Evolutionary conservation across 2,797 vertebrate species (phyloP), one percentile per base, ranked within the genome.

Genomic region (Alfaro cultratus): DNA sequence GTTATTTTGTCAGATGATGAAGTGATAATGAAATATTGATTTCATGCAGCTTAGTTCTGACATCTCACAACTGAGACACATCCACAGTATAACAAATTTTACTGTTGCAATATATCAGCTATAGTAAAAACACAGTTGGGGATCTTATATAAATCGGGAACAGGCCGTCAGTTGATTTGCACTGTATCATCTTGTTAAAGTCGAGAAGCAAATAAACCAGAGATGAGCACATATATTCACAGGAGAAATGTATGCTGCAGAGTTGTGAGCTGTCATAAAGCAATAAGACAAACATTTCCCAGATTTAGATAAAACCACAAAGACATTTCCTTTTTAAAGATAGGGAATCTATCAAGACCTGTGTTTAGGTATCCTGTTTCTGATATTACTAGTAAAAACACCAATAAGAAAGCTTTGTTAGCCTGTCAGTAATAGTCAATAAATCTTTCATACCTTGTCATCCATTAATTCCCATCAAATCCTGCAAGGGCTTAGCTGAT

Each of bases 21-120:
- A 74, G 51, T 47, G 64, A 80, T 75, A 57, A 80, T 80, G 29
- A 80, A 76, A 71, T 76, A 79, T 31, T 73, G 67, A 79, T 64
- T 73, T 6, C 57, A 79, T 53, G 67, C 36, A 71, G 53, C 46
- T 0, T 16, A 29, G 43, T 75, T 79, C 36, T 34, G 53, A 75
- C 67, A 6, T 71, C 46, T 41, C 21, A 68, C 57, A 51, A 57
- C 26, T 60, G 64, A 53, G 34, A 60, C 31, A 49, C 36, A 49
- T 21, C 43, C 45, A 60, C 53, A 71, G 36, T 11, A 70, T 78
- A 67, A 49, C 6, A 46, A 12, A 8, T 74, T 74, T 64, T 79
- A 18, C 43, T 47, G 70, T 73, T 47, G 31, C 26, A 34, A 64
- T 74, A 49, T 49, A 71, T 45, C 39, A 41, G n/a, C 36, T 55